Conservation (phyloP, 2,888 invertebrate genomes). For the Chaetogeoica ovagalla region DNA sequence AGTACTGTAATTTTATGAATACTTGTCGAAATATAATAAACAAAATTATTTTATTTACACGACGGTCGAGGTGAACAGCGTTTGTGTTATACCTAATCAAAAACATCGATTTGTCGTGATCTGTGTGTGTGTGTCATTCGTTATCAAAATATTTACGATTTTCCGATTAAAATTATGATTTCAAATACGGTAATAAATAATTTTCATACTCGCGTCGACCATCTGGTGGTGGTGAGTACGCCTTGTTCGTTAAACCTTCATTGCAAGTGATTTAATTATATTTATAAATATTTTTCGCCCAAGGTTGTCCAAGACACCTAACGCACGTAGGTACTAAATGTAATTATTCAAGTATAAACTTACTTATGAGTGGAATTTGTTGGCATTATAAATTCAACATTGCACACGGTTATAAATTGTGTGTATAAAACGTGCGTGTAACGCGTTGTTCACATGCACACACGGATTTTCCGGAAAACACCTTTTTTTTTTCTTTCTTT, state of each 20-base stretch:
- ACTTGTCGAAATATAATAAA: too few relatives aligned
- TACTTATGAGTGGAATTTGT: neutral
- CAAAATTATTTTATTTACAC: too few relatives aligned
- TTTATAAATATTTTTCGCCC: conserved; percentile 26
- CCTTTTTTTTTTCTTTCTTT: too few relatives aligned
- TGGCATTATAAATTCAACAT: conserved; percentile 5
- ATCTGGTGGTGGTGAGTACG: conserved; percentile 24
- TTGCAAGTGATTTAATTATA: conserved; percentile 20
- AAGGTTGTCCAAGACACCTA: conserved; percentile 23
- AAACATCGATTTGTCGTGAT: too few relatives aligned
- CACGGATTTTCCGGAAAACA: too few relatives aligned
- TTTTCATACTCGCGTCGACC: conserved; percentile 30
- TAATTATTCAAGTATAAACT: conserved; percentile 27
- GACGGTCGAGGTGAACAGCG: too few relatives aligned
- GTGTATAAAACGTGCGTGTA: neutral
- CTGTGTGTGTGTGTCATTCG: too few relatives aligned
- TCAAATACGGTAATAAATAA: neutral
- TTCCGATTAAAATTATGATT: neutral
- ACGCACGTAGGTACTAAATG: conserved; percentile 3
- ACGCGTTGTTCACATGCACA: too few relatives aligned
- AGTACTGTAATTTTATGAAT: too few relatives aligned
- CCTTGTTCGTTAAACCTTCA: conserved; percentile 4
- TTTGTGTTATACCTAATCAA: too few relatives aligned
- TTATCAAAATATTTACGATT: neutral
- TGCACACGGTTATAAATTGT: neutral